phyloP scores from a whole-genome alignment of 2,797 vertebrate species.

The Clarias fuscus region DNA sequence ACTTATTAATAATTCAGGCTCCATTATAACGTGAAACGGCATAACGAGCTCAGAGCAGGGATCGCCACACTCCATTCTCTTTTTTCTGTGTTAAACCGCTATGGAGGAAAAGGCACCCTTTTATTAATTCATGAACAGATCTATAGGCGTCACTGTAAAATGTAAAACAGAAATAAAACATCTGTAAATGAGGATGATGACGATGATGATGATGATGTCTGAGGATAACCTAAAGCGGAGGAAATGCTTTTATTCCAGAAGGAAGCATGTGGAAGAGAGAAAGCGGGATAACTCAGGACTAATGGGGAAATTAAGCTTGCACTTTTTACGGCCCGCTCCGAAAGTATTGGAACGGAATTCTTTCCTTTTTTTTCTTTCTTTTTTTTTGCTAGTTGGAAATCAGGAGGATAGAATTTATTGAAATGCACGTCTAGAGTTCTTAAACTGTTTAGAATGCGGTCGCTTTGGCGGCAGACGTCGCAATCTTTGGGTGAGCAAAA shows the following conservation, averaged over 20 bases:
- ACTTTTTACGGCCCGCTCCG: not conserved
- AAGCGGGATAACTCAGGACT: not conserved
- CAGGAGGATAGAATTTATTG: not conserved
- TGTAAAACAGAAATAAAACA: not conserved
- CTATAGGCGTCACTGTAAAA: not conserved
- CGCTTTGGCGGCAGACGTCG: not conserved
- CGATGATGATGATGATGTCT: too few relatives aligned
- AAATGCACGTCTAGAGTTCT: not conserved
- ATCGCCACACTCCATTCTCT: not conserved
- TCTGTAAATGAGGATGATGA: not conserved
- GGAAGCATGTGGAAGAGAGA: not conserved
- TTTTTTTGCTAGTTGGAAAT: not conserved
- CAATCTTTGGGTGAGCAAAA: not conserved
- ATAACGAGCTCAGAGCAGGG: not conserved
- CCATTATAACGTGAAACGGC: not conserved
- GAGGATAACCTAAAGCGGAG: not conserved
- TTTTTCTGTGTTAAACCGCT: not conserved
- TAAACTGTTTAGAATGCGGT: not conserved
- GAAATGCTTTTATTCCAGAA: not conserved
- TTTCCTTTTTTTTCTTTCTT: not conserved
- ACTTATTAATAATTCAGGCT: slow-evolving; percentile 20
- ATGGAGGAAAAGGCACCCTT: not conserved
- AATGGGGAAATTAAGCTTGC: not conserved
- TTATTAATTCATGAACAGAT: not conserved
- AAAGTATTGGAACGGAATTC: not conserved